A percentile compares a stretch with the other conserved stretches of the same genome.
Evolutionary conservation across 2,888 invertebrate species (phyloP).

Genomic region (Cephus pygmeus): DNA sequence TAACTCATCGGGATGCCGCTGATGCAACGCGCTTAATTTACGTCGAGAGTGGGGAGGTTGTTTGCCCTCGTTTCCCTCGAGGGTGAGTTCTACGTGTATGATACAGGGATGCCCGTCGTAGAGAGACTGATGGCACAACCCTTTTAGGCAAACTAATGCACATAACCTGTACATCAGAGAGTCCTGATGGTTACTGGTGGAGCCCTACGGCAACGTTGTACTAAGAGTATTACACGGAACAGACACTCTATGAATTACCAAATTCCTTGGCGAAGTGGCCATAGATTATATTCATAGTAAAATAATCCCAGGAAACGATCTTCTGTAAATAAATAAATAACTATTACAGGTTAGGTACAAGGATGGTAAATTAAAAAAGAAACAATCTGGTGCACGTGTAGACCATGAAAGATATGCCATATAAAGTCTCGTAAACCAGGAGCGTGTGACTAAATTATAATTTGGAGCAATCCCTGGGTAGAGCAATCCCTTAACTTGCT

Average conservation of each 20-base stretch:
- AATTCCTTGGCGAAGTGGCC: not conserved
- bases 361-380: not conserved
- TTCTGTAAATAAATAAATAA: not conserved
- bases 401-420: not conserved
- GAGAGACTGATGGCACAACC: conserved; percentile 60
- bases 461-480: not conserved
- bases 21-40: conserved; percentile 52
- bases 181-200: not conserved
- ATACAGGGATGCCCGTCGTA: conserved; percentile 24
- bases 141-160: conserved; percentile 62
- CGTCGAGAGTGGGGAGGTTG: conserved; percentile 29
- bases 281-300: not conserved
- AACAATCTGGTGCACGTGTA: not conserved
- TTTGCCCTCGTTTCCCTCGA: conserved; percentile 37
- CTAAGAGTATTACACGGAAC: not conserved
- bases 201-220: not conserved
- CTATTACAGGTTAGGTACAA: not conserved
- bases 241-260: not conserved
- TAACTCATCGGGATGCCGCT: conserved; percentile 47
- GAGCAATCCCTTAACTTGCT: not conserved
- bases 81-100: conserved; percentile 19
- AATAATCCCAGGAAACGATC: not conserved
- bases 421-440: not conserved
- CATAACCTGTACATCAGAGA: conserved; percentile 15
- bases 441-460: not conserved